Percentiles rank a stretch among this genome's conserved stretches.
These are phyloP conservation scores for Pyrocoelia pectoralis DNA, from an alignment of 2,888 invertebrate species.

Conservation along the genomic window DNA sequence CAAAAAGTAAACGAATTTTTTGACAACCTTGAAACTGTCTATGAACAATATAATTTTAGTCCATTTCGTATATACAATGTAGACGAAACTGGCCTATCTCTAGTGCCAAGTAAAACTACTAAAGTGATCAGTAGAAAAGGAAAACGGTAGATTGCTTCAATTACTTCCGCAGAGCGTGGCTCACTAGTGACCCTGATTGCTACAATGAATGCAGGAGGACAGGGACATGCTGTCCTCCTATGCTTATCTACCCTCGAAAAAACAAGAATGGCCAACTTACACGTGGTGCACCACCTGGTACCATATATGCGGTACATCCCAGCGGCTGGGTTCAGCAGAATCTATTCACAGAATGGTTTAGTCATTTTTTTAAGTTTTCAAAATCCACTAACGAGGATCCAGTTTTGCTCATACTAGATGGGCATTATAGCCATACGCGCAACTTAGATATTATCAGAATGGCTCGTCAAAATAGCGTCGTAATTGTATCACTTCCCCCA, in stretches of 20 bases:
- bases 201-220: no score
- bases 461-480: not conserved
- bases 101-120: constrained; percentile 2
- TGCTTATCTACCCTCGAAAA: no score
- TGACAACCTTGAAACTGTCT: not conserved
- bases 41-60: not conserved
- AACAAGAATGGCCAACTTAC: no score
- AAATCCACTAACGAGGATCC: no score
- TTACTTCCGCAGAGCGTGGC: not conserved
- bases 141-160: not conserved
- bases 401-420: no score
- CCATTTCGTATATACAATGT: not conserved
- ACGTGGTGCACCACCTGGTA: no score
- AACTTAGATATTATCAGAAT: not conserved
- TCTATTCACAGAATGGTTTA: no score
- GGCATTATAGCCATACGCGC: not conserved
- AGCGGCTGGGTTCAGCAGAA: no score
- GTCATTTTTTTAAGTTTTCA: no score
- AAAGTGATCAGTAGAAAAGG: not conserved
- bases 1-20: not conserved
- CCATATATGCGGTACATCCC: no score
- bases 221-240: no score
- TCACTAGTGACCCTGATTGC: no score
- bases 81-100: not conserved
- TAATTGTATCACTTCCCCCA: not conserved